Conservation (phyloP, 2,888 invertebrate genomes). For the Chaetogeoica ovagalla region DNA sequence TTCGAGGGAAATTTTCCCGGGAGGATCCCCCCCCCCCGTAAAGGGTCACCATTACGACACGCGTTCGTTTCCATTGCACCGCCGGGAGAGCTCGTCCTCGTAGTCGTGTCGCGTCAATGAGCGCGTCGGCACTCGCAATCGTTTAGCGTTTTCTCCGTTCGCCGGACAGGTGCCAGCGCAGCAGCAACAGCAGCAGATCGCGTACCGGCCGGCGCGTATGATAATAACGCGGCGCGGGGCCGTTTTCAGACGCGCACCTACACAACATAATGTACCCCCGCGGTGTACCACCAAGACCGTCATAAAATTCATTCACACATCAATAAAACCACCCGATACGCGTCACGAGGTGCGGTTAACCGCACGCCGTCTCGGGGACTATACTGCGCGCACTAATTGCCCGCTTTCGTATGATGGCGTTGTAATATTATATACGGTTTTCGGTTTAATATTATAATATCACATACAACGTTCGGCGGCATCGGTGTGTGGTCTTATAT, state of each 20-base stretch:
- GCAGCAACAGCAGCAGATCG: too few relatives aligned
- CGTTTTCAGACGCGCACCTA: neutral
- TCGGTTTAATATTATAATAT: slow-evolving; percentile 12
- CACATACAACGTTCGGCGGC: neutral
- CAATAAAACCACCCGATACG: slow-evolving; percentile 47
- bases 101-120: too few relatives aligned
- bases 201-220: too few relatives aligned
- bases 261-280: neutral
- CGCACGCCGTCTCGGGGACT: neutral
- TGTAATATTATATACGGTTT: slow-evolving; percentile 29
- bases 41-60: too few relatives aligned
- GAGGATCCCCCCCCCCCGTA: too few relatives aligned
- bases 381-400: slow-evolving; percentile 33
- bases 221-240: too few relatives aligned
- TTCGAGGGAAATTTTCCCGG: too few relatives aligned
- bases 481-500: slow-evolving; percentile 16
- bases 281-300: slow-evolving; percentile 1
- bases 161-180: too few relatives aligned
- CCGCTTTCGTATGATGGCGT: neutral
- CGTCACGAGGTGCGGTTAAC: neutral
- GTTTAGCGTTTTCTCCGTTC: too few relatives aligned
- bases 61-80: too few relatives aligned
- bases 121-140: too few relatives aligned
- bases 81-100: too few relatives aligned
- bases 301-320: slow-evolving; percentile 53